phyloP scores from a whole-genome alignment of 2,797 vertebrate species.

The Sebastes reedi region DNA sequence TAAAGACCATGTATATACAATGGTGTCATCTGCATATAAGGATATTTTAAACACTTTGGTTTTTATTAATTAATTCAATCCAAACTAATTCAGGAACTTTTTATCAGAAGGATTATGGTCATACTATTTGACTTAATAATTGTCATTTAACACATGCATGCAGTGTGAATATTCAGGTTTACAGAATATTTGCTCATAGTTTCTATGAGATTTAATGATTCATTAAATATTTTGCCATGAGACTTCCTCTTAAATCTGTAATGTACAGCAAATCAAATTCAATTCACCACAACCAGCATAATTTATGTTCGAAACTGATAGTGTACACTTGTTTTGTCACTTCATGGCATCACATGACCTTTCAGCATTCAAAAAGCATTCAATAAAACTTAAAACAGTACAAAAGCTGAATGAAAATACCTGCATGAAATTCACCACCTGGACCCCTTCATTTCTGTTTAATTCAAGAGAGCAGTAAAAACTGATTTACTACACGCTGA shows the following conservation, averaged over 20 bases:
- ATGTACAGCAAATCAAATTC: background rate
- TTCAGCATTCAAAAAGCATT: background rate
- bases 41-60: background rate
- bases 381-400: constrained; percentile 11
- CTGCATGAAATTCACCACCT: constrained; percentile 49
- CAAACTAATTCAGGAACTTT: background rate
- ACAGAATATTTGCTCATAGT: background rate
- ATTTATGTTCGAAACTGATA: background rate
- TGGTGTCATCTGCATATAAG: background rate
- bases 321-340: background rate
- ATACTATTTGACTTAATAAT: background rate
- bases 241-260: background rate
- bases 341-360: background rate
- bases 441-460: constrained; percentile 42
- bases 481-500: constrained; percentile 42
- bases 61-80: background rate
- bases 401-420: constrained; percentile 22
- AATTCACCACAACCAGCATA: background rate
- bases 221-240: background rate
- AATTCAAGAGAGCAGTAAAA: constrained; percentile 55
- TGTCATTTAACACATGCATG: background rate
- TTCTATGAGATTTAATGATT: background rate
- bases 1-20: background rate
- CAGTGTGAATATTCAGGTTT: background rate
- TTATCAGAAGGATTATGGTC: background rate